Evolutionary conservation across 2,888 invertebrate genomes (phyloP).

Genomic region (Sarcophaga rosellei): DNA sequence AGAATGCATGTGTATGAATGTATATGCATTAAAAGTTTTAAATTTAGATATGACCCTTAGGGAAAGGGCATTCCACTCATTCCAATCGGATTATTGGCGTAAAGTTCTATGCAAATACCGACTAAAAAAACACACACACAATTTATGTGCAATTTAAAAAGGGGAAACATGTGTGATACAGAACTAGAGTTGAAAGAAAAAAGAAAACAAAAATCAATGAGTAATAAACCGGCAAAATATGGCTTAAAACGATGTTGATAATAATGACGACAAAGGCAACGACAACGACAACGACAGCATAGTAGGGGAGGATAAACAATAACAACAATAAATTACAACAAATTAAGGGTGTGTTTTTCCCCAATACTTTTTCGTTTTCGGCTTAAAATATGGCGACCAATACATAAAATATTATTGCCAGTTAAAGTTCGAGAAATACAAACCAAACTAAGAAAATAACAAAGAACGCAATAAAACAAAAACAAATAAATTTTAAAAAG

Average conservation of each 20-base stretch:
- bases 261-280: slow-evolving; percentile 9
- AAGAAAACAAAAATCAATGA: slow-evolving; percentile 44
- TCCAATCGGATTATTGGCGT: background rate
- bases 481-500: background rate
- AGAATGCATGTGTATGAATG: background rate
- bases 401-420: slow-evolving; percentile 45
- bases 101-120: slow-evolving; percentile 7
- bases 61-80: background rate
- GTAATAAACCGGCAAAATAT: slow-evolving; percentile 46
- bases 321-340: slow-evolving; percentile 15
- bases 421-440: background rate
- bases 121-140: slow-evolving; percentile 28
- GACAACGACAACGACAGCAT: slow-evolving; percentile 24
- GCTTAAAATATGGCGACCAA: slow-evolving; percentile 63
- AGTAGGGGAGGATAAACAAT: background rate
- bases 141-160: background rate
- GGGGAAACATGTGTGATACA: slow-evolving; percentile 21
- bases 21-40: background rate
- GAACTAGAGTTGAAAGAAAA: background rate
- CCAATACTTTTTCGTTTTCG: background rate
- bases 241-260: background rate
- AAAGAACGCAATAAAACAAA: background rate
- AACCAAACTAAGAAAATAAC: background rate
- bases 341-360: slow-evolving; percentile 53
- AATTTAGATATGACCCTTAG: background rate